Conservation (phyloP, 2,797 vertebrate species). For the Poecile montanus region DNA sequence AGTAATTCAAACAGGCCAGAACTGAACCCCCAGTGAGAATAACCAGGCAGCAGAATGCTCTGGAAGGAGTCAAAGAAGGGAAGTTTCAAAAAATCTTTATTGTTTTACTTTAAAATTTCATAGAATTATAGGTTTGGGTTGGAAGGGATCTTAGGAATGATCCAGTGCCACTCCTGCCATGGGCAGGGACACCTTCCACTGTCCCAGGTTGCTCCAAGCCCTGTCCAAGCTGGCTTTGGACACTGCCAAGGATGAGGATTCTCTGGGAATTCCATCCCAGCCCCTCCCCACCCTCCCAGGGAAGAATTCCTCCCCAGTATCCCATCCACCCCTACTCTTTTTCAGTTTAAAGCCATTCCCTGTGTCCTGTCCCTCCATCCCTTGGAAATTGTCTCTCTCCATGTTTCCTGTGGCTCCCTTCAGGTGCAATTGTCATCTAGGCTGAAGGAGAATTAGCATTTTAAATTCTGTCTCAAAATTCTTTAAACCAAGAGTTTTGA, state of each 20-base stretch:
- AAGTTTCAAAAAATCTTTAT: neutral
- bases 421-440: neutral
- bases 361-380: neutral
- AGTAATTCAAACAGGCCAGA: neutral
- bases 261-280: neutral
- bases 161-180: neutral
- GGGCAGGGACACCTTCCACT: neutral
- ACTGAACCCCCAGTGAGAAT: neutral
- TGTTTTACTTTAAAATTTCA: neutral
- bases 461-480: neutral
- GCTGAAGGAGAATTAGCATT: neutral
- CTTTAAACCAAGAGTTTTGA: neutral
- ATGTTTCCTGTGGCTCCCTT: neutral
- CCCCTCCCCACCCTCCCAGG: accelerated
- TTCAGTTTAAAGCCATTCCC: neutral
- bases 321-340: accelerated
- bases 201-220: neutral
- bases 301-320: neutral
- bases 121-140: neutral
- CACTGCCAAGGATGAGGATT: neutral
- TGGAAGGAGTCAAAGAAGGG: neutral
- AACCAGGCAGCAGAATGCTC: neutral
- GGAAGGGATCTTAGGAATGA: neutral
- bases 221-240: neutral
- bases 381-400: neutral